These are phyloP conservation scores for Drosophila kepulauana DNA, from an alignment of 1,140 invertebrate species.

Conservation along the genomic window DNA sequence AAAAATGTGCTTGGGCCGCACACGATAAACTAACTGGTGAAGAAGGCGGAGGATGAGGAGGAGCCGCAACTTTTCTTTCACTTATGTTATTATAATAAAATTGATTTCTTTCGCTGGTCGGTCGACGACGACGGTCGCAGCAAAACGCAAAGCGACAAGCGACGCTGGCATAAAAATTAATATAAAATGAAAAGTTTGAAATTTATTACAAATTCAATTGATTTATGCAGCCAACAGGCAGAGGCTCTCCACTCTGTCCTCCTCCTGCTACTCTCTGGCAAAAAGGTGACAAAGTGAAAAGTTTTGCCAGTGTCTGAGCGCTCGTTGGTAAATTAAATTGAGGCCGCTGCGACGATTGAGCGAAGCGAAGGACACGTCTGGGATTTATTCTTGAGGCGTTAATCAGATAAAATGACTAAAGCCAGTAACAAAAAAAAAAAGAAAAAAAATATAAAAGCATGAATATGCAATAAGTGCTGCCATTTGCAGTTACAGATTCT, in stretches of 20 bases:
- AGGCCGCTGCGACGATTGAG: constrained; percentile 41
- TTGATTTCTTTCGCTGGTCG: constrained; percentile 67
- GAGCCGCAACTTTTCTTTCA: constrained; percentile 66
- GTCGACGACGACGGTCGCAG: not conserved
- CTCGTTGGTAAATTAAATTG: constrained; percentile 70
- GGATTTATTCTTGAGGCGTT: constrained; percentile 58
- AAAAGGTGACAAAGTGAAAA: constrained; percentile 80
- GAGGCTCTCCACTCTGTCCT: not conserved
- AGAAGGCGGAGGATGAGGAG: constrained; percentile 13
- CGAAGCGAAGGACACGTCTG: constrained; percentile 14
- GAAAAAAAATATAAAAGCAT: constrained; percentile 19
- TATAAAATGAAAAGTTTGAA: constrained; percentile 84
- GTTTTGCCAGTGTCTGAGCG: constrained; percentile 40
- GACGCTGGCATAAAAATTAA: constrained; percentile 78
- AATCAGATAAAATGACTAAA: constrained; percentile 71
- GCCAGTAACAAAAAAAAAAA: constrained; percentile 10
- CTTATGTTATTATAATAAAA: constrained; percentile 83
- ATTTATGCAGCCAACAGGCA: constrained; percentile 66
- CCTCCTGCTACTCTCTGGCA: not conserved
- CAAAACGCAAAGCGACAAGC: constrained; percentile 33
- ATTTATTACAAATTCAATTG: constrained; percentile 84
- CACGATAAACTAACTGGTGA: constrained; percentile 50
- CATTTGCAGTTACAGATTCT: constrained; percentile 15
- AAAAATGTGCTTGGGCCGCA: constrained; percentile 64
- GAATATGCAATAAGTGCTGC: constrained; percentile 39